These are phyloP conservation scores for Coelopa frigida DNA, from an alignment of 1,140 invertebrate genomes.

Conservation along the genomic window DNA sequence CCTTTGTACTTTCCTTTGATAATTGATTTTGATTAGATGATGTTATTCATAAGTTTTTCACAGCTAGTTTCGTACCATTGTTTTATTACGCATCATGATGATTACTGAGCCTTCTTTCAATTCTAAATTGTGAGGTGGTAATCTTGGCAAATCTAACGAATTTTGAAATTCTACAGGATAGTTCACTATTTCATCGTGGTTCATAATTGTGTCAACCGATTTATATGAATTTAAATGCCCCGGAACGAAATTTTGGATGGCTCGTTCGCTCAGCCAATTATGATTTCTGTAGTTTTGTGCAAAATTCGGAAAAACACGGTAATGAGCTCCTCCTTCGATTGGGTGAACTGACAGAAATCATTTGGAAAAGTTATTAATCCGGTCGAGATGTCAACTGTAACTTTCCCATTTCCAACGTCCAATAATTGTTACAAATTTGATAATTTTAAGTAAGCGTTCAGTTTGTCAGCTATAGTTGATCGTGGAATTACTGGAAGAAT, in stretches of 20 bases:
- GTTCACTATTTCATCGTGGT: slow-evolving; percentile 36
- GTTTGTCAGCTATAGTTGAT: too few species aligned
- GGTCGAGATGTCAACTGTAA: too few species aligned
- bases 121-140: slow-evolving; percentile 41
- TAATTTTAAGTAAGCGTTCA: too few species aligned
- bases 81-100: slow-evolving; percentile 42
- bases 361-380: too few species aligned
- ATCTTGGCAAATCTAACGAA: slow-evolving; percentile 38
- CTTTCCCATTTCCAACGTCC: too few species aligned
- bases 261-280: slow-evolving; percentile 31
- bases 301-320: slow-evolving; percentile 41
- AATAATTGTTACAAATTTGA: too few species aligned
- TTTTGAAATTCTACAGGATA: slow-evolving; percentile 46
- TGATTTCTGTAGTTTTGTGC: slow-evolving; percentile 40
- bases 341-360: slow-evolving; percentile 23
- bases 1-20: slow-evolving; percentile 38
- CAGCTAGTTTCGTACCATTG: slow-evolving; percentile 44
- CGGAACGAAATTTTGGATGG: slow-evolving; percentile 30
- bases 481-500: too few species aligned
- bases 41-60: slow-evolving; percentile 41
- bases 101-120: slow-evolving; percentile 44
- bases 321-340: slow-evolving; percentile 37
- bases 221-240: slow-evolving; percentile 31
- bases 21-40: slow-evolving; percentile 44
- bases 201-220: slow-evolving; percentile 38